Percentiles rank a stretch among this genome's conserved stretches.
phyloP scores from a whole-genome alignment of 2,797 vertebrate genomes.

The Tympanoctomys barrerae region DNA sequence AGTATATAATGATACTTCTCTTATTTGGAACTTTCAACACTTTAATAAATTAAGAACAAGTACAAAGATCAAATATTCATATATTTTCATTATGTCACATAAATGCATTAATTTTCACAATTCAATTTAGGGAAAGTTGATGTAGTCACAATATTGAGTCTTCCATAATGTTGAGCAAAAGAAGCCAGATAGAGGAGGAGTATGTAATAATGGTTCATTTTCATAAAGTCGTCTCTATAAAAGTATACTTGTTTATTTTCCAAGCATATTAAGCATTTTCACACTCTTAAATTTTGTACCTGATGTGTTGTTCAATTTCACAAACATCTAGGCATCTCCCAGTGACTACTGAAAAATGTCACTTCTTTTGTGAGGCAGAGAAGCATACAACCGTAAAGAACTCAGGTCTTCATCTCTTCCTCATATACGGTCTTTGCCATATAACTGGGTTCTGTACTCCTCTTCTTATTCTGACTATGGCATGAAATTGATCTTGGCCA shows the following conservation, averaged over 20 bases:
- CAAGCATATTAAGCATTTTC: background rate
- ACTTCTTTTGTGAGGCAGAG: background rate
- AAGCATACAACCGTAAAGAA: background rate
- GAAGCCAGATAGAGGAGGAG: background rate
- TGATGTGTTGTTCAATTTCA: background rate
- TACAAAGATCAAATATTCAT: background rate
- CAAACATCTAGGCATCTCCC: background rate
- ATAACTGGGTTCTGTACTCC: background rate
- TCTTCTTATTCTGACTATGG: background rate
- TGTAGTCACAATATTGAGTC: background rate
- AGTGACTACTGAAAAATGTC: background rate
- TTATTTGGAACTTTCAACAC: background rate
- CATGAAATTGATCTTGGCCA: background rate
- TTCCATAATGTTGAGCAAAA: conserved; percentile 21
- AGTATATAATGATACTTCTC: background rate
- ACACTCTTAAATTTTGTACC: background rate
- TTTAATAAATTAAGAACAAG: background rate
- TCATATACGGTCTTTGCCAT: background rate
- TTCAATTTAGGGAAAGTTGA: background rate
- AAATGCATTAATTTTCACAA: background rate
- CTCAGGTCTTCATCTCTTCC: background rate
- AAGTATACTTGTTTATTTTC: background rate
- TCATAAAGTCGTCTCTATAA: background rate
- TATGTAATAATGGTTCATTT: background rate
- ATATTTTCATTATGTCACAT: background rate